Conservation (phyloP, 2,888 invertebrate species). For the Dynastes hyllus region DNA sequence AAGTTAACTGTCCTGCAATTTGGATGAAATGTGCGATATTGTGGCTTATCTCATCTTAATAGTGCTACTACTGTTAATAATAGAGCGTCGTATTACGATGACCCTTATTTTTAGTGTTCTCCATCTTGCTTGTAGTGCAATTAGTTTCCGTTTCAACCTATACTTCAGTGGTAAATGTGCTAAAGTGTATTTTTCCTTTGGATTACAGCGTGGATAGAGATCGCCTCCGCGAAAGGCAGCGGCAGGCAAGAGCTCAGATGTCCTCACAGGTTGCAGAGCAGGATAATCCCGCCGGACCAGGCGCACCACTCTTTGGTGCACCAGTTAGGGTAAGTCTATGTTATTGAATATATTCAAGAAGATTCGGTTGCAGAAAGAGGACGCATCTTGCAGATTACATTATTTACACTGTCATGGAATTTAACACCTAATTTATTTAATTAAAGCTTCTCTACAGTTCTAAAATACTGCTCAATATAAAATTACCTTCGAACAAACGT, state of each 20-base stretch:
- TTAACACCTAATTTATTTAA: no score
- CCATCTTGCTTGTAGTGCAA: constrained; percentile 17
- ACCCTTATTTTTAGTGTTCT: constrained; percentile 8
- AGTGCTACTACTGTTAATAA: constrained; percentile 2
- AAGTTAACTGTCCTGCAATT: constrained; percentile 9
- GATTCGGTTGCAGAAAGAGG: no score
- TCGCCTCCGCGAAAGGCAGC: constrained; percentile 85
- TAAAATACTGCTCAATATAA: no score
- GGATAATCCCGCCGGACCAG: constrained; percentile 72
- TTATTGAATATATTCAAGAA: no score
- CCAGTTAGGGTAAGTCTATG: constrained; percentile 77
- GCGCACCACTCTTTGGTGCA: constrained; percentile 78
- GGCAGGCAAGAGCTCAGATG: constrained; percentile 85
- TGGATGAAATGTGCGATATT: constrained; percentile 2
- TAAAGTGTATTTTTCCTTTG: constrained; percentile 41
- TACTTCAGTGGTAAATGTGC: constrained; percentile 12
- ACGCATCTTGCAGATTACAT: no score
- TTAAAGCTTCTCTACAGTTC: no score
- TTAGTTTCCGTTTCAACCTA: not conserved
- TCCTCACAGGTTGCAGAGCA: constrained; percentile 77
- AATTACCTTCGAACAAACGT: not conserved
- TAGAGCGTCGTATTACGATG: not conserved
- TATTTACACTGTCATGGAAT: no score
- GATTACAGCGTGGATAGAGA: constrained; percentile 76
- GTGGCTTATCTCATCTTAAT: not conserved